phyloP scores from a whole-genome alignment of 2,797 vertebrate species.

The Neomorphus geoffroyi region DNA sequence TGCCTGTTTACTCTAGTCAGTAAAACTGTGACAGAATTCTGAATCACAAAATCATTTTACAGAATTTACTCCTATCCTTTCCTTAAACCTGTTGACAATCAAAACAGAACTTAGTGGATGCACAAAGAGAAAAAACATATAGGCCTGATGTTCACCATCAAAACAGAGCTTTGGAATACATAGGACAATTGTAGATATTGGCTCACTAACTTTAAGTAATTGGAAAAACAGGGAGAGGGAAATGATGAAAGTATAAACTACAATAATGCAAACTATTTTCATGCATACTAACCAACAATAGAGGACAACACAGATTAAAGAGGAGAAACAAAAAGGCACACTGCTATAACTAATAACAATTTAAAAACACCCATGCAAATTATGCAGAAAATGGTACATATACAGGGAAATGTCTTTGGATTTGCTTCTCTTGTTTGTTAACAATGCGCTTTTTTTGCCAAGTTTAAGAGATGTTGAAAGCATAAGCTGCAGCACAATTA shows the following conservation, averaged over 20 bases:
- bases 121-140: background rate
- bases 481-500: background rate
- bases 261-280: background rate
- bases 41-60: background rate
- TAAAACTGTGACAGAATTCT: background rate
- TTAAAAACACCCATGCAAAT: background rate
- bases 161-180: background rate
- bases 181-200: background rate
- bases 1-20: background rate
- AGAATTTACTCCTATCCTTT: background rate
- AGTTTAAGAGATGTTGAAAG: background rate
- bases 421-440: background rate
- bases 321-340: background rate
- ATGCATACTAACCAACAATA: background rate
- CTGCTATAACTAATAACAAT: background rate
- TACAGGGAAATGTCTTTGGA: background rate
- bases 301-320: background rate
- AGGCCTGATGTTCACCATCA: background rate
- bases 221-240: background rate
- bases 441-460: background rate
- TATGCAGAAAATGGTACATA: background rate
- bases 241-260: background rate
- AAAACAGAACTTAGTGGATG: background rate
- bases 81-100: background rate
- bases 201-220: background rate